These are phyloP conservation scores for Epizoanthus illoricatus DNA, from an alignment of 92 coral and sea anemone genomes.

Conservation along the genomic window DNA sequence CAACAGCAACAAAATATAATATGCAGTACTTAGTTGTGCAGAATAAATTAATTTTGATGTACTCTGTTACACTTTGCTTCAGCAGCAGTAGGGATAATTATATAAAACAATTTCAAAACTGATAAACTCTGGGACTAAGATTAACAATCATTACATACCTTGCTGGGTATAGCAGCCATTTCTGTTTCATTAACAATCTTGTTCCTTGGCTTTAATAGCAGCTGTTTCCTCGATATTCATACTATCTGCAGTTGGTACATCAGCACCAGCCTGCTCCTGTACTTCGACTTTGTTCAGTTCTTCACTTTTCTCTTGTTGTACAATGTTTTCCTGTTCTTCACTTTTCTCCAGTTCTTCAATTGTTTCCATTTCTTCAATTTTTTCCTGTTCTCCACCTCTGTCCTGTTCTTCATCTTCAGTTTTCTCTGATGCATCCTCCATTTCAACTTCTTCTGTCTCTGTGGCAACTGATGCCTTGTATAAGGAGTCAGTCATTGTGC, in stretches of 20 bases:
- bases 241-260: neutral
- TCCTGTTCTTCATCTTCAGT: neutral
- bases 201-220: neutral
- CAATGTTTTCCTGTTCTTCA: neutral
- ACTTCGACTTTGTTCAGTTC: neutral
- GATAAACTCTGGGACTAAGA: no score
- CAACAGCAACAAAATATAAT: no score
- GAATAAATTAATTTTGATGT: no score
- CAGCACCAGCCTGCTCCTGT: neutral
- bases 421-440: neutral
- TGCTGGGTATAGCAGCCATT: neutral
- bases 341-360: neutral
- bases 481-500: constrained; percentile 89
- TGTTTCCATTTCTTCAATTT: neutral
- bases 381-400: neutral
- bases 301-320: neutral
- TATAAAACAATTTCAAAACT: no score
- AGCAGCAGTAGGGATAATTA: no score
- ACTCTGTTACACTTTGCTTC: no score
- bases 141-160: neutral
- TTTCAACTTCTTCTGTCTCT: constrained; percentile 39
- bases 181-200: neutral
- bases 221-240: neutral
- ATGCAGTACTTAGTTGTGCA: no score
- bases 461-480: constrained; percentile 77